phyloP scores from a whole-genome alignment of 2,113 vertebrate species.

The Ceyx cyanopectus region DNA sequence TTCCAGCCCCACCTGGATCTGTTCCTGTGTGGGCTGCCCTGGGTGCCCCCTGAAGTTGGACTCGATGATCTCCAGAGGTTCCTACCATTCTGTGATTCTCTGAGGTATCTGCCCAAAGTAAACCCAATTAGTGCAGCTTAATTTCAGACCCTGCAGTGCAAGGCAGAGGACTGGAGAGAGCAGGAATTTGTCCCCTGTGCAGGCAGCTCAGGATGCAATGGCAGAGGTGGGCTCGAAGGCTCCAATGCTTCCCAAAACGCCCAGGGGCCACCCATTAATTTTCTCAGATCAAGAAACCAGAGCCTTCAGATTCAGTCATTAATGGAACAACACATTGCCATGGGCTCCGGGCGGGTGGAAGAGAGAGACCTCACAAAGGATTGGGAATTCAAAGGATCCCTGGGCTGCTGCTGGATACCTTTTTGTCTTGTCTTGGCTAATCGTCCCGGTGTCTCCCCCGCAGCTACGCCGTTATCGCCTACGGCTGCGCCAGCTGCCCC shows the following conservation, averaged over 20 bases:
- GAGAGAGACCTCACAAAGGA: fast-evolving
- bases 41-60: no score
- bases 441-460: background rate
- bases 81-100: no score
- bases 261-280: background rate
- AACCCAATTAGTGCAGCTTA: background rate
- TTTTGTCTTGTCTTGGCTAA: background rate
- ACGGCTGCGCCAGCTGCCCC: conserved; percentile 98
- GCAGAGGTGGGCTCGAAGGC: background rate
- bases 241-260: background rate
- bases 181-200: background rate
- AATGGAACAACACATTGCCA: background rate
- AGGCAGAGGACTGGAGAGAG: background rate
- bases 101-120: background rate
- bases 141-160: background rate
- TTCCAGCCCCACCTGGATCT: no score
- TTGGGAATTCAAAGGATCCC: fast-evolving
- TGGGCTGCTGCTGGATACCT: fast-evolving
- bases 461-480: conserved; percentile 97
- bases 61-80: no score
- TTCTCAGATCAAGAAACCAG: background rate
- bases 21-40: no score
- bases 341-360: background rate
- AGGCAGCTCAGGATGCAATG: background rate
- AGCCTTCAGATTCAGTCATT: background rate